A percentile compares a stretch with the other conserved stretches of the same genome.
These are phyloP conservation scores for Phalacrocorax carbo DNA, from an alignment of 2,113 vertebrate genomes.

Conservation along the genomic window DNA sequence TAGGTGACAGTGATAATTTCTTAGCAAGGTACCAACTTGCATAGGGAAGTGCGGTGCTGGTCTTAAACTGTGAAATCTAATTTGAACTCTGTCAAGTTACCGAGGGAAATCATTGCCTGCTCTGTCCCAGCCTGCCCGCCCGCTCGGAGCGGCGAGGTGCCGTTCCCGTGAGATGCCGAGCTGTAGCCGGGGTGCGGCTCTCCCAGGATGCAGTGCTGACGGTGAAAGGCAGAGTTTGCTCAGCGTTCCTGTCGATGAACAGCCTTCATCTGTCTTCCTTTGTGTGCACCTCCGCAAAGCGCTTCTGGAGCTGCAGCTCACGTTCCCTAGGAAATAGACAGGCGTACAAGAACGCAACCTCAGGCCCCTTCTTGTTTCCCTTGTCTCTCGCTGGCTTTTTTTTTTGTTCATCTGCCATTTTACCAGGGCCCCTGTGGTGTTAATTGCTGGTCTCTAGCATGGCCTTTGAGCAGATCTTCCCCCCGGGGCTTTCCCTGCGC, in stretches of 20 bases:
- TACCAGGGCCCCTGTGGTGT: conserved; percentile 56
- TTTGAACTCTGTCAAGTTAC: not conserved
- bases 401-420: conserved; percentile 64
- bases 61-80: not conserved
- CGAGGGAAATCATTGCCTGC: not conserved
- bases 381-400: conserved; percentile 44
- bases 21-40: not conserved
- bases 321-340: conserved; percentile 26
- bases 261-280: conserved; percentile 46
- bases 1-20: not conserved
- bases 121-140: not conserved
- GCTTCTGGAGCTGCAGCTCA: not conserved
- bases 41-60: not conserved
- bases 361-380: conserved; percentile 35
- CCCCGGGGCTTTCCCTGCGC: conserved; percentile 32
- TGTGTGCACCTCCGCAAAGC: not conserved
- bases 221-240: conserved; percentile 13
- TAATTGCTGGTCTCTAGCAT: conserved; percentile 57
- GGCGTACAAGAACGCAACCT: conserved; percentile 23
- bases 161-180: not conserved
- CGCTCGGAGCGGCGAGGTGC: not conserved
- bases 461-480: conserved; percentile 62
- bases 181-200: not conserved
- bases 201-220: not conserved
- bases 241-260: not conserved